Conservation (phyloP, 2,888 invertebrate genomes). For the Muscina levida region DNA sequence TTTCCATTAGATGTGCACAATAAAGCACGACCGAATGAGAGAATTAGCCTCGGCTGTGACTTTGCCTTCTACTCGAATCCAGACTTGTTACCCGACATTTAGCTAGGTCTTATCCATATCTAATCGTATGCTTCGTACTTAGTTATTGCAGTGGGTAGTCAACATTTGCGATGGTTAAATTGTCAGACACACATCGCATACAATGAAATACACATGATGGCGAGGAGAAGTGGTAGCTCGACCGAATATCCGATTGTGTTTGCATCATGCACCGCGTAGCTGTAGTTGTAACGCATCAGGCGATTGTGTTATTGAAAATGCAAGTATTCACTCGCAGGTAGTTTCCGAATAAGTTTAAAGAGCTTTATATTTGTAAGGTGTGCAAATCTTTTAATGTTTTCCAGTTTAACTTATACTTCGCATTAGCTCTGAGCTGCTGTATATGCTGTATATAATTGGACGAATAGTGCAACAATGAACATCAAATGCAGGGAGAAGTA, state of each 20-base stretch:
- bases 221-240: too few relatives aligned
- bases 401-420: too few relatives aligned
- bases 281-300: constrained; percentile 57
- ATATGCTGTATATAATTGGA: too few relatives aligned
- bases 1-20: constrained; percentile 64
- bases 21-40: constrained; percentile 48
- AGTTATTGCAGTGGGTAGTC: constrained; percentile 64
- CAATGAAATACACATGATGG: constrained; percentile 8
- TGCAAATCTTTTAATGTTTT: too few relatives aligned
- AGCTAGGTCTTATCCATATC: constrained; percentile 4
- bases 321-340: constrained; percentile 33
- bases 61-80: background rate
- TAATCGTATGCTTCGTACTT: constrained; percentile 27
- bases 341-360: too few relatives aligned
- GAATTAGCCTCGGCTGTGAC: background rate
- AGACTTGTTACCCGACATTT: constrained; percentile 21
- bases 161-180: constrained; percentile 60
- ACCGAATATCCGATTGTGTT: constrained; percentile 34
- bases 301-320: constrained; percentile 57
- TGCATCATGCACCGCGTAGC: constrained; percentile 52
- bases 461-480: too few relatives aligned
- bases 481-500: too few relatives aligned
- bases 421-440: too few relatives aligned
- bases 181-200: background rate
- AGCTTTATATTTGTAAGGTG: too few relatives aligned